Conservation (phyloP, 2,888 invertebrate genomes). For the Agrotis exclamationis region DNA sequence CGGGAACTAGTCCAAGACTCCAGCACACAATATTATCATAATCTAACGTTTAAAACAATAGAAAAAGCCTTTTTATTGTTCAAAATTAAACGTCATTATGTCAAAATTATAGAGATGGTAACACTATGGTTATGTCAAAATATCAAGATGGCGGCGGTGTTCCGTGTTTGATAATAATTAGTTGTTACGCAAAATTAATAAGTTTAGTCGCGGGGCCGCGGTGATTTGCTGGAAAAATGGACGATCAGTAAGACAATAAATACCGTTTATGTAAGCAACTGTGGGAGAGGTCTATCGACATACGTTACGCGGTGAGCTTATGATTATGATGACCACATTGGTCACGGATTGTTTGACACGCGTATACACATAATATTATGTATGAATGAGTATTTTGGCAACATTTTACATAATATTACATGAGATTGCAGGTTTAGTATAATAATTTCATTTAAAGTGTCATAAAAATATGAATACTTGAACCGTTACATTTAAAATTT, state of each 20-base stretch:
- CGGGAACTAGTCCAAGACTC: conserved; percentile 60
- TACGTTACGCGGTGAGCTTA: conserved; percentile 26
- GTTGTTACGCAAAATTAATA: conserved; percentile 64
- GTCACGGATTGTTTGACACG: conserved; percentile 27
- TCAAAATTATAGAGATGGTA: conserved; percentile 57
- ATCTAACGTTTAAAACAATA: conserved; percentile 63
- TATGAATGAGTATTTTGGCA: conserved; percentile 23
- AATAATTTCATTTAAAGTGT: conserved; percentile 5
- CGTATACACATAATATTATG: background rate
- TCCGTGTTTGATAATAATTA: conserved; percentile 63
- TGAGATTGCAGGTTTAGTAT: background rate
- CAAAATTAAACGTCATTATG: conserved; percentile 55
- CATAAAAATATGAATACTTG: background rate
- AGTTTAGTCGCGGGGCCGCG: conserved; percentile 56
- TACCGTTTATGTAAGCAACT: conserved; percentile 49
- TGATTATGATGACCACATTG: conserved; percentile 16
- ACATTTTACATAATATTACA: conserved; percentile 5
- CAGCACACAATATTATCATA: conserved; percentile 58
- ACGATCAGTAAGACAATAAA: conserved; percentile 51
- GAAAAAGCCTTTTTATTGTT: conserved; percentile 59
- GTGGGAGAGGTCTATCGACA: conserved; percentile 36
- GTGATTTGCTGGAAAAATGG: conserved; percentile 52
- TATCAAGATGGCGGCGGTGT: conserved; percentile 53
- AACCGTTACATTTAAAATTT: background rate
- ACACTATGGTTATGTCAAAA: conserved; percentile 63